A percentile compares a stretch with the other conserved stretches of the same genome.
phyloP scores from a whole-genome alignment of 2,113 vertebrate species.

The Lonchura striata region DNA sequence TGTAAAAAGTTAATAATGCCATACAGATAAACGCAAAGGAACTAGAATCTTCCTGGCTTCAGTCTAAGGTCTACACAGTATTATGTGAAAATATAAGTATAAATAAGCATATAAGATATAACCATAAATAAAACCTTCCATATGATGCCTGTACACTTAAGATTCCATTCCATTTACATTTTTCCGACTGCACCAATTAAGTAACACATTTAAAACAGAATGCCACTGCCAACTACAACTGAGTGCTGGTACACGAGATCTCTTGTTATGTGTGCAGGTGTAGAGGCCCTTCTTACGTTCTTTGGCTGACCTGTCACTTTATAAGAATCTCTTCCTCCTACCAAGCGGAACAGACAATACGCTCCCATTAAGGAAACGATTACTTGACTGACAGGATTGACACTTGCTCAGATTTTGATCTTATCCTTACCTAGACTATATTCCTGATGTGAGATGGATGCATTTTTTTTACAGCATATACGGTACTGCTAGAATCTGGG shows the following conservation, averaged over 20 bases:
- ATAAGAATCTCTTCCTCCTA: not conserved
- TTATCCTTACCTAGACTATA: not conserved
- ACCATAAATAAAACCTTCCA: not conserved
- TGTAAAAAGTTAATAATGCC: not conserved
- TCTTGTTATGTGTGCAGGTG: not conserved
- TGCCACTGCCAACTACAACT: not conserved
- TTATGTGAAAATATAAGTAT: not conserved
- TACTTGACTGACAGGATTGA: not conserved
- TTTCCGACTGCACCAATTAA: not conserved
- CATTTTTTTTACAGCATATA: not conserved
- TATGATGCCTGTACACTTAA: not conserved
- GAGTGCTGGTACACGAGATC: not conserved
- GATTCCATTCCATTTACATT: not conserved
- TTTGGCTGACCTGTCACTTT: not conserved
- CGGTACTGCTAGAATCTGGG: not conserved
- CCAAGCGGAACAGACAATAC: not conserved
- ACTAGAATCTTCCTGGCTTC: not conserved
- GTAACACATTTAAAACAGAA: not conserved
- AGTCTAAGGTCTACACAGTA: not conserved
- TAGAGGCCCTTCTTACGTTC: not conserved
- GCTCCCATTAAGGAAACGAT: not conserved
- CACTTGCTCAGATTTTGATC: not conserved
- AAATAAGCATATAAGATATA: not conserved
- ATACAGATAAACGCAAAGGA: not conserved
- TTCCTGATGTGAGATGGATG: not conserved